A percentile compares a stretch with the other conserved stretches of the same genome.
Conservation (phyloP, 2,797 vertebrate genomes). For the Phataginus tricuspis region DNA sequence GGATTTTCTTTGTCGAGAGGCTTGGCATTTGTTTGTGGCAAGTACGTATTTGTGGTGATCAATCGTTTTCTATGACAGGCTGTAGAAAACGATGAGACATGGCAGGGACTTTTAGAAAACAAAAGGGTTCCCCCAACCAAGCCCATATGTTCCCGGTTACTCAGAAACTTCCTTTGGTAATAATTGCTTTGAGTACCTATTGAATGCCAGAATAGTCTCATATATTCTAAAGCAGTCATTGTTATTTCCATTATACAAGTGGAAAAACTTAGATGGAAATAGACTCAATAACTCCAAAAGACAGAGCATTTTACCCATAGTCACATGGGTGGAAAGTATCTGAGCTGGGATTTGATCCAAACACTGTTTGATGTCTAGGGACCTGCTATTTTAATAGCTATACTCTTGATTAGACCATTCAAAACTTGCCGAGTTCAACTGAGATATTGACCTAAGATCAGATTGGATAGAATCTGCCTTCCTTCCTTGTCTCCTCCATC, state of each 20-base stretch:
- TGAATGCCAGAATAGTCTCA: background rate
- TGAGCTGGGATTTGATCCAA: background rate
- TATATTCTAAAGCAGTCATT: background rate
- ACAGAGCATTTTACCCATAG: background rate
- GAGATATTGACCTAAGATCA: background rate
- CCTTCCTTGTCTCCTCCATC: background rate
- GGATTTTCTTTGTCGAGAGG: background rate
- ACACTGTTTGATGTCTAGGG: too few species aligned
- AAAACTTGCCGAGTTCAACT: background rate
- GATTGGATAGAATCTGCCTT: too few species aligned
- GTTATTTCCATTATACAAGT: background rate
- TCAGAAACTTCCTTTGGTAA: background rate
- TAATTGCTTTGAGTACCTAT: background rate
- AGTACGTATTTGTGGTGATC: background rate
- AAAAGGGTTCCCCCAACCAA: background rate
- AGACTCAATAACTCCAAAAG: background rate
- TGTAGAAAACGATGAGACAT: background rate
- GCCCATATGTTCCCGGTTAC: background rate
- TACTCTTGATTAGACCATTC: background rate
- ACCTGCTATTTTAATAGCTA: background rate
- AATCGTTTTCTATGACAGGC: background rate
- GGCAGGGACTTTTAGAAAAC: background rate
- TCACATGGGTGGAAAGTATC: background rate
- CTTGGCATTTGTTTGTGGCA: background rate
- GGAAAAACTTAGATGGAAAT: background rate